These are phyloP conservation scores for Tetramorium bicarinatum DNA, from an alignment of 2,888 invertebrate species.

Conservation along the genomic window DNA sequence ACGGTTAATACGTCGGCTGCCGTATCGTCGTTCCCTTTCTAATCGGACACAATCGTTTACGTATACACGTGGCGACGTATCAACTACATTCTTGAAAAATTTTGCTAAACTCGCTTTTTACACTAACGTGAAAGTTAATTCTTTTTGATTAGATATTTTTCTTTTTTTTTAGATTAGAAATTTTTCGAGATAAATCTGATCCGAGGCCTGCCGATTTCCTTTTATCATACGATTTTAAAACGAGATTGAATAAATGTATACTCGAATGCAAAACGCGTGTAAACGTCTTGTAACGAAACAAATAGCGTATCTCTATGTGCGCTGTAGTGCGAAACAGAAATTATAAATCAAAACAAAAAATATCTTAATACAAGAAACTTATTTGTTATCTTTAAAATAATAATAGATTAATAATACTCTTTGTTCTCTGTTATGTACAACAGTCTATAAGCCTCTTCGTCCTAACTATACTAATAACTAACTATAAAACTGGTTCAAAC, in stretches of 20 bases:
- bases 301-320: neutral
- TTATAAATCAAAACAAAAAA: constrained; percentile 13
- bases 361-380: neutral
- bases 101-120: constrained; percentile 14
- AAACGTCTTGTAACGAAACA: neutral
- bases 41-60: neutral
- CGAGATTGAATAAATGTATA: neutral
- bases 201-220: neutral
- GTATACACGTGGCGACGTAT: neutral
- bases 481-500: constrained; percentile 37
- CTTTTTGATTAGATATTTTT: constrained; percentile 18
- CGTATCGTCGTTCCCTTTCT: neutral
- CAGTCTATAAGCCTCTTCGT: constrained; percentile 82
- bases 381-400: constrained; percentile 50
- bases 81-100: neutral
- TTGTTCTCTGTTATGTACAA: constrained; percentile 78
- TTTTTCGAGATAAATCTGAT: constrained; percentile 12
- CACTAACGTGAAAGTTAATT: constrained; percentile 19
- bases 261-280: neutral
- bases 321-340: constrained; percentile 18
- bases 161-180: neutral
- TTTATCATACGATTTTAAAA: neutral
- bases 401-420: constrained; percentile 75
- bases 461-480: constrained; percentile 65
- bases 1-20: constrained; percentile 7